Evolutionary conservation across 2,113 vertebrate species (phyloP).

Genomic region (Pollimyrus isidori): DNA sequence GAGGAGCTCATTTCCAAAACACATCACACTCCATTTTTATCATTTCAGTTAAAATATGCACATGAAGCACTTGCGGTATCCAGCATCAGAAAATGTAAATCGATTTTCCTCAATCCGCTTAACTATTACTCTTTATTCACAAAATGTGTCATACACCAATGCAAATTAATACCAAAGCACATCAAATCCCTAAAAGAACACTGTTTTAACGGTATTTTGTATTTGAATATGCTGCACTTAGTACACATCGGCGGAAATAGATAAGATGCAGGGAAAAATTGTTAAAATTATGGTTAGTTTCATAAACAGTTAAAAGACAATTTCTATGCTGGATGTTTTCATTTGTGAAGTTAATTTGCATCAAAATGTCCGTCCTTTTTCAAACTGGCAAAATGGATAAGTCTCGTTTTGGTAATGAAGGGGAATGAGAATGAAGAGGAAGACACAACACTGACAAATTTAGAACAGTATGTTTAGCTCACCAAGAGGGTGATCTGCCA

Average conservation of each 20-base stretch:
- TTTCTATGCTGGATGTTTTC: neutral
- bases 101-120: neutral
- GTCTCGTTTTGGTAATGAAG: neutral
- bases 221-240: neutral
- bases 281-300: neutral
- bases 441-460: neutral
- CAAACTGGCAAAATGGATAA: neutral
- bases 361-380: neutral
- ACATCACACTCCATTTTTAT: neutral
- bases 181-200: neutral
- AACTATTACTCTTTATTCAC: neutral
- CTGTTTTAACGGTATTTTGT: neutral
- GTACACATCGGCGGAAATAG: neutral
- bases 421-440: neutral
- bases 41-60: neutral
- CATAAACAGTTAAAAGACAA: neutral
- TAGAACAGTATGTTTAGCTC: slow-evolving; percentile 29
- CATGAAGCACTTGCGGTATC: neutral
- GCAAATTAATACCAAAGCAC: neutral
- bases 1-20: neutral
- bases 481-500: slow-evolving; percentile 78
- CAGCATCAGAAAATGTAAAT: neutral
- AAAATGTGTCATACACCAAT: neutral
- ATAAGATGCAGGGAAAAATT: neutral
- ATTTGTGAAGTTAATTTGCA: neutral